A percentile compares a stretch with the other conserved stretches of the same genome.
Evolutionary conservation across 2,888 invertebrate species (phyloP).

Genomic region (Cacoxenus indagator): DNA sequence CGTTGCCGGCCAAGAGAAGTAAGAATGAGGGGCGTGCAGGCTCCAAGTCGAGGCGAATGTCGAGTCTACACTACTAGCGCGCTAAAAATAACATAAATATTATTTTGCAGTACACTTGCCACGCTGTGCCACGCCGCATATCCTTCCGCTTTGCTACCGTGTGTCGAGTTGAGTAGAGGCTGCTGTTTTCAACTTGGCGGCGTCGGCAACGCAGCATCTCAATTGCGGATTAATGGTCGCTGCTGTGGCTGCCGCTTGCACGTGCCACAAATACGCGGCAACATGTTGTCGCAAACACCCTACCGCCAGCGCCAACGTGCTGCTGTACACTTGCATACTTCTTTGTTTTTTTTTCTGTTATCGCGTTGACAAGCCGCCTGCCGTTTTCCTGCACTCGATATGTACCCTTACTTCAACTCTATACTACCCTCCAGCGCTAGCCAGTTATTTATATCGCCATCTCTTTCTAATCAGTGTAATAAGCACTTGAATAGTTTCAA

Average conservation of each 20-base stretch:
- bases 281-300: slow-evolving; percentile 10
- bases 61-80: not conserved
- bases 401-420: no score
- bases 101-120: not conserved
- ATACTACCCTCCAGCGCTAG: no score
- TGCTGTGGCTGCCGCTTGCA: slow-evolving; percentile 13
- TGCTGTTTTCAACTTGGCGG: not conserved
- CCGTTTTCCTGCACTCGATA: no score
- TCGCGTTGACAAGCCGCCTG: not conserved
- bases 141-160: not conserved
- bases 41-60: not conserved
- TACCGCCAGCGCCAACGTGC: not conserved
- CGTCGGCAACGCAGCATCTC: slow-evolving; percentile 1
- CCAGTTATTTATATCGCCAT: no score
- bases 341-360: not conserved
- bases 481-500: slow-evolving; percentile 56
- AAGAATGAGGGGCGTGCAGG: not conserved
- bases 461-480: slow-evolving; percentile 19
- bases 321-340: no score
- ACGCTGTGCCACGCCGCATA: not conserved
- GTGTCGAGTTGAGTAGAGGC: not conserved
- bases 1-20: not conserved
- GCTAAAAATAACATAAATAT: slow-evolving; percentile 24
- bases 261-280: slow-evolving; percentile 15
- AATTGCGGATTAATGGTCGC: slow-evolving; percentile 21